Evolutionary conservation across 2,113 vertebrate genomes (phyloP).

Genomic region (Nanorana parkeri): DNA sequence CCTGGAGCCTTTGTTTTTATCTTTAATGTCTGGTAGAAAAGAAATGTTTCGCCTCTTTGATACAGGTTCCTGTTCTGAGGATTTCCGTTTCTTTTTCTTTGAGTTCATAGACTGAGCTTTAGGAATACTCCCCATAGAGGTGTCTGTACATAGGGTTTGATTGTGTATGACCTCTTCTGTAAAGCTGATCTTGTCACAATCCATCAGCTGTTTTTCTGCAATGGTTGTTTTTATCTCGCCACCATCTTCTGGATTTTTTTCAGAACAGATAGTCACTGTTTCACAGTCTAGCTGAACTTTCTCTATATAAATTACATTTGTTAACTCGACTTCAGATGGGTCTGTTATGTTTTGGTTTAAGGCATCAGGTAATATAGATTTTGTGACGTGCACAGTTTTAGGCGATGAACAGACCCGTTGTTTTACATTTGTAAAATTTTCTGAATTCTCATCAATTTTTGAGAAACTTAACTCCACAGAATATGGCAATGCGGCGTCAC

Average conservation of each 20-base stretch:
- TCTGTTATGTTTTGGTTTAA: neutral
- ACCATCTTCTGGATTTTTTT: neutral
- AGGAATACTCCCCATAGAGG: neutral
- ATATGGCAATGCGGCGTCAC: neutral
- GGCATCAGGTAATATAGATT: neutral
- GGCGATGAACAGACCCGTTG: too few species aligned
- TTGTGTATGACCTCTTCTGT: neutral
- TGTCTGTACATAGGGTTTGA: neutral
- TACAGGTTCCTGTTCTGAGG: constrained; percentile 63
- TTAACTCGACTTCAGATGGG: neutral
- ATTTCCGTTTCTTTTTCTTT: constrained; percentile 59
- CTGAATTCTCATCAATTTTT: neutral
- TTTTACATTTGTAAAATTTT: neutral
- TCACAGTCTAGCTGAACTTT: neutral
- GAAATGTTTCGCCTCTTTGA: constrained; percentile 71
- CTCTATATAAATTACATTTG: neutral
- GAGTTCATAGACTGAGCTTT: neutral
- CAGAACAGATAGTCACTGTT: neutral
- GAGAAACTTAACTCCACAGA: neutral
- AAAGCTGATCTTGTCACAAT: neutral
- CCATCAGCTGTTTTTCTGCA: neutral
- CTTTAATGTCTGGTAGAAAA: constrained; percentile 56
- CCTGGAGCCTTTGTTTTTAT: constrained; percentile 18
- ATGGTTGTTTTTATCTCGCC: too few species aligned
- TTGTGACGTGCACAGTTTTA: neutral